Evolutionary conservation across 2,797 vertebrate species (phyloP).

Genomic region (Aulostomus chinensis): DNA sequence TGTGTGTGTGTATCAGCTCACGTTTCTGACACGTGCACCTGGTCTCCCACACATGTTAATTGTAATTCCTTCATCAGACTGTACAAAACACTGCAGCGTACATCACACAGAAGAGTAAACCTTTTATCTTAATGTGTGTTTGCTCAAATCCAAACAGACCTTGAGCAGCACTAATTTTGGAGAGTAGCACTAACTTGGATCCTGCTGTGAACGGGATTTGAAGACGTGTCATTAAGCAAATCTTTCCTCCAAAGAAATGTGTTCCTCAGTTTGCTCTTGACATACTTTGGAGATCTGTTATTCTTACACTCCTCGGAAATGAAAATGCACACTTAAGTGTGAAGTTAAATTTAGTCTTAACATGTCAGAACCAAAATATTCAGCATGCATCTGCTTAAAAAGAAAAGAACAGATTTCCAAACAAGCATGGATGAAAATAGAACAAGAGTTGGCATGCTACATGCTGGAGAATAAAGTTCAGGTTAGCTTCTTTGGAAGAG

Average conservation of each 20-base stretch:
- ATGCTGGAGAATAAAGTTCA: neutral
- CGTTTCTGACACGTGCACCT: slow-evolving; percentile 9
- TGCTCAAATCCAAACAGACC: slow-evolving; percentile 32
- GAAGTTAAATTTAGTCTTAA: too few species aligned
- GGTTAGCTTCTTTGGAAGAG: too few species aligned
- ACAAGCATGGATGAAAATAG: neutral
- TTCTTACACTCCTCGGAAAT: slow-evolving; percentile 16
- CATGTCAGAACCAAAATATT: too few species aligned
- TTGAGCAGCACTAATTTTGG: slow-evolving; percentile 22
- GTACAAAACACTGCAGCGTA: slow-evolving; percentile 6
- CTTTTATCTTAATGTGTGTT: slow-evolving; percentile 55
- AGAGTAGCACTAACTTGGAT: slow-evolving; percentile 35
- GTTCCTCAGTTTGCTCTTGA: slow-evolving; percentile 54
- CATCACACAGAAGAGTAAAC: slow-evolving; percentile 23
- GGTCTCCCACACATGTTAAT: too few species aligned
- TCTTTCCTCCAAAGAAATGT: slow-evolving; percentile 45
- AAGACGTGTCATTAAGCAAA: slow-evolving; percentile 48
- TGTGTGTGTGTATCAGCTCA: slow-evolving; percentile 1
- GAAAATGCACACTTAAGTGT: neutral
- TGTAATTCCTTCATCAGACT: too few species aligned
- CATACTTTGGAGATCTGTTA: slow-evolving; percentile 43
- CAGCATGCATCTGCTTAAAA: slow-evolving; percentile 8
- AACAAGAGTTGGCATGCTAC: neutral
- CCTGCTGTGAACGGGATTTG: slow-evolving; percentile 64
- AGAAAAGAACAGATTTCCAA: too few species aligned